Conservation (phyloP, 2,888 invertebrate species). For the Parascotia fuliginaria region DNA sequence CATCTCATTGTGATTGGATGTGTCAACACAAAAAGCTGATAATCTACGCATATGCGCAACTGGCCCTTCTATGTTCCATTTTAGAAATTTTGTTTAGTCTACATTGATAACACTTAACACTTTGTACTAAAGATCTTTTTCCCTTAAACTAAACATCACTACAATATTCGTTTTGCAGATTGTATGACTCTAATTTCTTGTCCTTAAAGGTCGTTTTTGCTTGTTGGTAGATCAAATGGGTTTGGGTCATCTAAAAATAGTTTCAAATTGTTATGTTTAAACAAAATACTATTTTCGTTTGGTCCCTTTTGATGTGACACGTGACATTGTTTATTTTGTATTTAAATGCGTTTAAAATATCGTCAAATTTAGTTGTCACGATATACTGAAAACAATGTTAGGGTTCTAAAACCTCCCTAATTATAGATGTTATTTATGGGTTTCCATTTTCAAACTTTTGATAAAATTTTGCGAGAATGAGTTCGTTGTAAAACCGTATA, state of each 20-base stretch:
- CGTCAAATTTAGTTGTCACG: conserved; percentile 43
- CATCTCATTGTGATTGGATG: conserved; percentile 30
- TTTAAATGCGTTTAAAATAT: conserved; percentile 53
- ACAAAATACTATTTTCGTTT: conserved; percentile 50
- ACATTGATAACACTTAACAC: background rate
- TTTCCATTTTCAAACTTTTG: background rate
- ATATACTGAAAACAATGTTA: conserved; percentile 41
- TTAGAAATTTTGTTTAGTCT: background rate
- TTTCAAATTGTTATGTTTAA: conserved; percentile 48
- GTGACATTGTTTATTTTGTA: conserved; percentile 53
- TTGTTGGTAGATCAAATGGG: background rate
- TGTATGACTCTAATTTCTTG: background rate
- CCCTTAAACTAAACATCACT: background rate
- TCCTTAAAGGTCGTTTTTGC: conserved; percentile 14
- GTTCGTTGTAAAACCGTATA: no score
- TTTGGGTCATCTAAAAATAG: conserved; percentile 35
- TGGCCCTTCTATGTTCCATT: conserved; percentile 27
- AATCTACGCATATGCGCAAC: conserved; percentile 38
- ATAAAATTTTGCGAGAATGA: background rate
- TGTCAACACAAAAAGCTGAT: conserved; percentile 49
- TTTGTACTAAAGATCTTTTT: conserved; percentile 10
- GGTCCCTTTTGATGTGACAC: conserved; percentile 61
- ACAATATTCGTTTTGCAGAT: background rate
- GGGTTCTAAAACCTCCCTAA: conserved; percentile 2
- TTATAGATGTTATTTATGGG: background rate